Base-by-base conservation (phyloP, 2,113 vertebrate species). In the Clarias magur region DNA sequence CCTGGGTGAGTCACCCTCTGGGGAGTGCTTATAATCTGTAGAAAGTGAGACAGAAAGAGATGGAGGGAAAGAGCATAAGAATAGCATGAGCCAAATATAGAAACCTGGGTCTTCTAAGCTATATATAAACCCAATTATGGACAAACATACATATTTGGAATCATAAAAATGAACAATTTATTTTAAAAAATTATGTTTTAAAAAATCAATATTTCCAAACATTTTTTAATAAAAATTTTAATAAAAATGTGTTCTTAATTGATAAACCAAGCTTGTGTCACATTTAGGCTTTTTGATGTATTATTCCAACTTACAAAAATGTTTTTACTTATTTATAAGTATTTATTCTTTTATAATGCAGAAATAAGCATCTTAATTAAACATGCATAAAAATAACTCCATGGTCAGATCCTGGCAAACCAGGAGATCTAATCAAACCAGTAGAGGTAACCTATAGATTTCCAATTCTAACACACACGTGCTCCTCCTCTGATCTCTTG, bases 21-120 rank as follows among this genome's bases (percentile, higher is more conserved):
- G 9, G 96, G 94, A 89, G 96, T 96, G 93, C 96, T 96, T 94
- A 97, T 96, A 91, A 97, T 96, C 96, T 97, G 84, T 17, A 60
- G 0, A 17, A 81, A 81, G 57, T 84, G 7, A 87, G 2, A 86
- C n/a, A 53, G 23, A 38, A 38, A 72, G 87, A 86, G 72, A 62
- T 9, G 82, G 59, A 85, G 27, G 16, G 85, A 30, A 78, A 25
- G 63, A 85, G 6, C 19, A 84, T 19, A 56, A 85, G 56, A 80
- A 86, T 68, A 86, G 9, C 56, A 8, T 17, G 1, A 78, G 80
- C 53, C 57, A 79, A 83, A 83, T 68, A 82, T 82, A 85, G 57
- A 53, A 85, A 16, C 42, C 48, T 30, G 19, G 19, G 48, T 62
- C 27, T 73, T 70, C 72, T 4, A n/a, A 67, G 34, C 54, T 65